Evolutionary conservation across 2,797 vertebrate species (phyloP), one percentile per base, ranked within the genome.

Genomic region (Rhinichthys osculus): DNA sequence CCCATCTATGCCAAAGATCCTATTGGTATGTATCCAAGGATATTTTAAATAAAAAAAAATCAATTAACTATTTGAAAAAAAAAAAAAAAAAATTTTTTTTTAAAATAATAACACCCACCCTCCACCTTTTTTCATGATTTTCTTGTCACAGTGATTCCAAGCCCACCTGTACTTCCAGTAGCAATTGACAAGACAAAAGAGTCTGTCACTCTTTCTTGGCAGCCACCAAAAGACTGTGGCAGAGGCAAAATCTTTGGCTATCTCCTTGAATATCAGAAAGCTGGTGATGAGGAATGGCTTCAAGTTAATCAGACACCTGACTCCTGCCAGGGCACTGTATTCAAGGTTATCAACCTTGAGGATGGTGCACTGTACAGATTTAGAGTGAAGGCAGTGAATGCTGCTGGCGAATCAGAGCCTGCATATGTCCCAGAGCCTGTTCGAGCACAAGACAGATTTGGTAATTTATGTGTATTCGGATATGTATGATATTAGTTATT

Each of bases 191-290:
- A 96, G 93, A 97, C 96, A 82, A 99, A 97, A 92, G 97, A 96
- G 89, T 99, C 98, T 0, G 97, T 98, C 85, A 96, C 96, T 80
- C 94, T 99, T 82, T 95, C 96, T 88, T 99, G 98, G 98, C 91
- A 97, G 86, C 97, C 97, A 42, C 98, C 98, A 54, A 94, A 95
- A 0, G 97, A 97, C 87, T 96, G 97, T 17, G 98, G 98, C 86
- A 96, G 97, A 88, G 96, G 98, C 86, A 99, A 98, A 93, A 99
- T 99, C 93, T 96, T 98, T 66, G 98, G 98, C 87, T 99, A 99
- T 89, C 96, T 99, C 67, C 87, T 99, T 88, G 98, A 99, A 88
- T 99, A 96, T 93, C 98, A 98, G 94, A 98, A 97, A 89, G 96
- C 97, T 89, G 97, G 97, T 91, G 96, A 97, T n/a, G 97, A 99